Conservation (phyloP, 1,140 invertebrate species). For the Pseudomyrmex dendroicus region DNA sequence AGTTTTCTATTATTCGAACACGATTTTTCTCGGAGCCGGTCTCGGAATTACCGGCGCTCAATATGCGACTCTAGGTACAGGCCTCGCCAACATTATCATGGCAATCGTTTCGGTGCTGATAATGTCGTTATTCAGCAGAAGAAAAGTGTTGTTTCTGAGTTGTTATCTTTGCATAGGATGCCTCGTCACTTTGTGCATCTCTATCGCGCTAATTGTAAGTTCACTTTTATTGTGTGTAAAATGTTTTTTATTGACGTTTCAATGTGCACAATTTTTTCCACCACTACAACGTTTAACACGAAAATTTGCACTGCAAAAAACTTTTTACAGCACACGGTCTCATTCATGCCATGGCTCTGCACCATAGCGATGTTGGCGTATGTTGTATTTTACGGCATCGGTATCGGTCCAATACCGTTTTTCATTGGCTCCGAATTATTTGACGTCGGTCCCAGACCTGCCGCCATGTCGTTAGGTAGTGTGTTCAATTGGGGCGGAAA, state of each 20-base stretch:
- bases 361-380: constrained; percentile 90
- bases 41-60: constrained; percentile 86
- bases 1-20: constrained; percentile 93
- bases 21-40: constrained; percentile 89
- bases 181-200: constrained; percentile 86
- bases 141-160: constrained; percentile 87
- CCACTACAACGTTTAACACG: no score
- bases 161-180: constrained; percentile 84
- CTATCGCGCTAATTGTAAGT: constrained; percentile 88
- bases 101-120: constrained; percentile 87
- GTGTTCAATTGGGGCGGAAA: constrained; percentile 96
- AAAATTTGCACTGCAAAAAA: background rate
- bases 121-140: constrained; percentile 86
- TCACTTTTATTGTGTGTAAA: constrained; percentile 6
- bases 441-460: constrained; percentile 92
- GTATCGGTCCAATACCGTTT: constrained; percentile 94
- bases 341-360: constrained; percentile 90
- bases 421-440: constrained; percentile 96
- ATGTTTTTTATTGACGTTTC: no score
- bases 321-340: constrained; percentile 86
- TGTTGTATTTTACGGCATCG: constrained; percentile 93
- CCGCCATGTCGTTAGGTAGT: constrained; percentile 95
- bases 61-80: constrained; percentile 90
- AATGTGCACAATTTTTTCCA: no score
- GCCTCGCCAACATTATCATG: constrained; percentile 89